phyloP scores from a whole-genome alignment of 2,888 invertebrate genomes.

The Epistrophella euchroma region DNA sequence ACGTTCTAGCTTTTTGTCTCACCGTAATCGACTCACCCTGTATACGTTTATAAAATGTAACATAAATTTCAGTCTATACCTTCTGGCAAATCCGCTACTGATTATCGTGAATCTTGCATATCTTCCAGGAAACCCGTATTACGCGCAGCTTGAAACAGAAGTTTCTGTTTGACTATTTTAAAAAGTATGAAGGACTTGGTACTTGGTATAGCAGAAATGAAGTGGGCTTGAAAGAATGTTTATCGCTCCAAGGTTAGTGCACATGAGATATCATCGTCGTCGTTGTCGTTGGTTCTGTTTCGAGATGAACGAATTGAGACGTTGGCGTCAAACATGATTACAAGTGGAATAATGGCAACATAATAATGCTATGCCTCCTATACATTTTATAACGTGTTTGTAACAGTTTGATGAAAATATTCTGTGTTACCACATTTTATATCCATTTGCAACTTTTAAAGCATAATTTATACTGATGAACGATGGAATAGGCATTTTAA shows the following conservation, averaged over 20 bases:
- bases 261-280: neutral
- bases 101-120: neutral
- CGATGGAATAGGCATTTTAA: neutral
- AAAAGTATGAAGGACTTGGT: slow-evolving; percentile 1
- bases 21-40: too few species aligned
- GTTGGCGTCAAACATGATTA: slow-evolving; percentile 69
- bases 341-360: slow-evolving; percentile 26
- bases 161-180: neutral
- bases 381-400: slow-evolving; percentile 21
- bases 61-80: neutral
- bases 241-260: slow-evolving; percentile 66
- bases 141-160: slow-evolving; percentile 27
- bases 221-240: slow-evolving; percentile 49
- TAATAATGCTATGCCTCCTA: neutral
- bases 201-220: slow-evolving; percentile 7
- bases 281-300: neutral
- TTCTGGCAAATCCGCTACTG: neutral
- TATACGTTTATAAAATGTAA: too few species aligned
- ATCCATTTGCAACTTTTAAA: slow-evolving; percentile 28
- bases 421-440: slow-evolving; percentile 28
- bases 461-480: neutral
- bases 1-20: too few species aligned
- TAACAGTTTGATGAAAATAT: slow-evolving; percentile 8
- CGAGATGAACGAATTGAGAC: slow-evolving; percentile 64
- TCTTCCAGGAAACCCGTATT: slow-evolving; percentile 40